Base-by-base conservation (phyloP, 1,140 invertebrate genomes). In the Drosophila asahinai region DNA sequence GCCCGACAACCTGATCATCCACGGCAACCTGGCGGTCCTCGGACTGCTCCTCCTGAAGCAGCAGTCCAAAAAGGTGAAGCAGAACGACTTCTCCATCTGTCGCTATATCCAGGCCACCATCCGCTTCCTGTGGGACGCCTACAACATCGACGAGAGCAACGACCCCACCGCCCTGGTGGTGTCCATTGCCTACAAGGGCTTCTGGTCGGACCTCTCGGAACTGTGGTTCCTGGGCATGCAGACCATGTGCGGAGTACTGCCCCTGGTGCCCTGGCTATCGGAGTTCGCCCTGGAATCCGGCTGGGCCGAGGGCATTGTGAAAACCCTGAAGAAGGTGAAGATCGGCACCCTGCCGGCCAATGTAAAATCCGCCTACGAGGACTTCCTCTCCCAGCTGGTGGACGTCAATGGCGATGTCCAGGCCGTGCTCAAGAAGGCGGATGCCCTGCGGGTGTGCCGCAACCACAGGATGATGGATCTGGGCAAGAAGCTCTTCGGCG, bases 201-300 rank as follows among this genome's bases (percentile, higher is more conserved):
- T 96, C 68, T 98, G 97, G 98, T 95, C 96, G 92, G 97, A 98
- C 83, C 94, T 98, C 17, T 97, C 96, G 93, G 98, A 98, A 92
- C 93, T 98, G 2, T 98, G 98, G 98, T 98, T 98, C 93, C 93
- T 98, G 22, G 97, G 97, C 14, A 98, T 98, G 97, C 97, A 98
- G 93, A 98, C 97, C 14, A 96, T 98, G 93, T 96, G 96, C 77
- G 95, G 95, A 6, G 95, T 98, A 0, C 93, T 98, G 9, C 94
- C 96, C 5, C 94, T 96, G 51, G 95, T 98, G 52, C 97, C 97
- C 2, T 98, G 97, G 97, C 95, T 98, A 19, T 97, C 97, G 0
- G 97, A 98, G 83, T 98, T 98, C 93, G 96, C 96, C 1, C 95
- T 98, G 66, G 97, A 98, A 81, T 97, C 97, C 89, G 97, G 97